These are phyloP conservation scores for Muscidifurax raptorellus DNA, from an alignment of 1,140 invertebrate species.

Conservation along the genomic window DNA sequence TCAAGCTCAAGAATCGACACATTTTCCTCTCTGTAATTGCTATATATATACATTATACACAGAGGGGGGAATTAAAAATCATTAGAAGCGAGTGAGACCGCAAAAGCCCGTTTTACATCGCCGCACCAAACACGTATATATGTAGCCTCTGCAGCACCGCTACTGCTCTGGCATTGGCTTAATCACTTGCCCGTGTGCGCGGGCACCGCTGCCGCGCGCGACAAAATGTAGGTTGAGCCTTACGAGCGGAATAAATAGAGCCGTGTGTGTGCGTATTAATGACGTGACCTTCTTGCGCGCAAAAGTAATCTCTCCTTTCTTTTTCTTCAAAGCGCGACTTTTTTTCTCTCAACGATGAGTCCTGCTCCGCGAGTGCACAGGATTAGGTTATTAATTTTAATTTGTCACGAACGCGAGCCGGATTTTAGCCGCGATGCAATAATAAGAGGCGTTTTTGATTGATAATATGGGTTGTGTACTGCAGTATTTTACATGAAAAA, in stretches of 20 bases:
- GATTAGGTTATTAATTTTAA: background rate
- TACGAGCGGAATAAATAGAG: constrained; percentile 7
- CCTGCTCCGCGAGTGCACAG: too few species aligned
- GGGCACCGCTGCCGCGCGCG: too few species aligned
- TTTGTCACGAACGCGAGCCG: too few species aligned
- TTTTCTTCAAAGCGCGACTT: background rate
- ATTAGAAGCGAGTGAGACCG: background rate
- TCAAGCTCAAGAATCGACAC: too few species aligned
- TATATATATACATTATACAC: background rate
- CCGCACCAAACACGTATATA: background rate
- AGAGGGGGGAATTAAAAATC: background rate
- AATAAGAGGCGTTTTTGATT: background rate
- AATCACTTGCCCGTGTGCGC: background rate
- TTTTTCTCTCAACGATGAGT: background rate
- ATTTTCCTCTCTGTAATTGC: background rate
- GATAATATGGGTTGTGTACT: background rate
- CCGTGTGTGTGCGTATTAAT: constrained; percentile 1
- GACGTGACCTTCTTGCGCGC: background rate
- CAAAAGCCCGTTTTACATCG: background rate
- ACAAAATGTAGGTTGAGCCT: constrained; percentile 34
- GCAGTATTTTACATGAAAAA: too few species aligned
- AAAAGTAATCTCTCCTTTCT: background rate
- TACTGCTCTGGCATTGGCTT: constrained; percentile 7
- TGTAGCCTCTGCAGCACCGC: background rate
- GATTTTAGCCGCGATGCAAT: too few species aligned